These are phyloP conservation scores for Harmothoe impar DNA, from an alignment of 2,888 invertebrate genomes.

Conservation along the genomic window DNA sequence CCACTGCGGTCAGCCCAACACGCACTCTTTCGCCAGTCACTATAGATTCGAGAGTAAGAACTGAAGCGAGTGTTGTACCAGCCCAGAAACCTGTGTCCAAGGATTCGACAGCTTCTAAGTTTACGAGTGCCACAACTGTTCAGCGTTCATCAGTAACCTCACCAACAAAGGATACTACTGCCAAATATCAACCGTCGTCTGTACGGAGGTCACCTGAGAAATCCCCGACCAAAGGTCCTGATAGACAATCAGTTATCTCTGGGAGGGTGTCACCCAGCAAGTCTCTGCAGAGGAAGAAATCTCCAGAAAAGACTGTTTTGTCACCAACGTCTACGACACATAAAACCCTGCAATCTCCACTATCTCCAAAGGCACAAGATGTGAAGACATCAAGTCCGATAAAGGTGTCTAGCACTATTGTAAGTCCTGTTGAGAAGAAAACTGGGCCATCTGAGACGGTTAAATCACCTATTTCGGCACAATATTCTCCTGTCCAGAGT, in stretches of 20 bases:
- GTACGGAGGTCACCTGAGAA: conserved; percentile 29
- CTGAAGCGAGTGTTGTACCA: not conserved
- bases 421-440: conserved; percentile 13
- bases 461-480: not conserved
- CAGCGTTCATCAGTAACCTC: not conserved
- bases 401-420: not conserved
- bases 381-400: not conserved
- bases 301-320: conserved; percentile 21
- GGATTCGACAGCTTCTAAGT: not conserved
- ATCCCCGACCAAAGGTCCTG: not conserved
- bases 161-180: not conserved
- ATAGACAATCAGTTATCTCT: not conserved
- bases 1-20: not conserved
- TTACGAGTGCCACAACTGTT: conserved; percentile 21
- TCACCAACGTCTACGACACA: not conserved
- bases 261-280: conserved; percentile 40
- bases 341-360: not conserved
- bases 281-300: conserved; percentile 41
- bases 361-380: too few species aligned
- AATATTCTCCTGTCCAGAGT: not conserved
- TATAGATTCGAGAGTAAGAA: conserved; percentile 6
- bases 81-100: not conserved
- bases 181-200: conserved; percentile 12
- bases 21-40: conserved; percentile 49
- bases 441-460: not conserved